phyloP scores from a whole-genome alignment of 2,113 vertebrate genomes.

The Periophthalmus modestus region DNA sequence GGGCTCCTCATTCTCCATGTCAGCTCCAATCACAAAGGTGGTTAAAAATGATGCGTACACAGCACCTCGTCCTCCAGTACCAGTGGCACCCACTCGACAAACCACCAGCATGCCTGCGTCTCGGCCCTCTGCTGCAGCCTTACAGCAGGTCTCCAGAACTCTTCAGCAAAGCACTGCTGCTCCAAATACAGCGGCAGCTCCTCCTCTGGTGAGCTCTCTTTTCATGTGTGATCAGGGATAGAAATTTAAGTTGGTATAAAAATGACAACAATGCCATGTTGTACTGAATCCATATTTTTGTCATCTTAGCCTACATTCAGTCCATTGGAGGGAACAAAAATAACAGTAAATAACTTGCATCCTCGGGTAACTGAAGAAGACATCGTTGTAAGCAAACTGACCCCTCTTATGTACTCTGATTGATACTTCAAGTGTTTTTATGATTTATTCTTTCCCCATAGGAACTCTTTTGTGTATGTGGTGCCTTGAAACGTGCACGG shows the following conservation, averaged over 20 bases:
- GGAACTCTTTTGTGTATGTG: conserved; percentile 98
- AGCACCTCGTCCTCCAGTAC: conserved; percentile 78
- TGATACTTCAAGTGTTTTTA: neutral
- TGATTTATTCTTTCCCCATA: conserved; percentile 46
- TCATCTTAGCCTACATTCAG: conserved; percentile 83
- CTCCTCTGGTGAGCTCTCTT: conserved; percentile 69
- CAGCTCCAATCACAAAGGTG: conserved; percentile 92
- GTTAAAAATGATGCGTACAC: conserved; percentile 95
- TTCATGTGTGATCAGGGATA: neutral
- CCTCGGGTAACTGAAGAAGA: conserved; percentile 96
- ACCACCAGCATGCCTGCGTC: conserved; percentile 62
- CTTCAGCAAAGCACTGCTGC: conserved; percentile 70
- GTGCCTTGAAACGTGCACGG: conserved; percentile 92
- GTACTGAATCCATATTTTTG: neutral
- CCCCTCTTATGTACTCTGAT: neutral
- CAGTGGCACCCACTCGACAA: conserved; percentile 62
- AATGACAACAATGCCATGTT: neutral
- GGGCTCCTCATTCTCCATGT: conserved; percentile 82
- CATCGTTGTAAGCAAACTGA: conserved; percentile 87
- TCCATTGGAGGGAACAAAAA: conserved; percentile 97
- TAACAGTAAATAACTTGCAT: conserved; percentile 96
- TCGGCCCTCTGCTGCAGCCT: conserved; percentile 72
- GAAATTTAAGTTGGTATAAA: neutral
- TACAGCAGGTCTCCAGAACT: conserved; percentile 85
- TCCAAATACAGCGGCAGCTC: conserved; percentile 54